Evolutionary conservation across 2,888 invertebrate species (phyloP).

Genomic region (Lymantria dispar): DNA sequence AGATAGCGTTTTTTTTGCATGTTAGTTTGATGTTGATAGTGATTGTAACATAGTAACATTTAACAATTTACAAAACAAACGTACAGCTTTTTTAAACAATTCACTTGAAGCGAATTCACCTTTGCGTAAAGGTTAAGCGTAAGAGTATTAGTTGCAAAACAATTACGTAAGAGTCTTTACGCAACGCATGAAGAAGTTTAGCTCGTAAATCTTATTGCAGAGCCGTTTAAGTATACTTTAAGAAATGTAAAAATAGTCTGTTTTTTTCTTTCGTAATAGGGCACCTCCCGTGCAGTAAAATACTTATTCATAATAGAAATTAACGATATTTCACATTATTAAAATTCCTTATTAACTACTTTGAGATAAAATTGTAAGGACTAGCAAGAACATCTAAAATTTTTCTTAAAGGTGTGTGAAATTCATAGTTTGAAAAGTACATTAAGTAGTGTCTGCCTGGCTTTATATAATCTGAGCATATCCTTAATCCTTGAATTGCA

Average conservation of each 20-base stretch:
- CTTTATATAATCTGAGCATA: too few relatives aligned
- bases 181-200: constrained; percentile 2
- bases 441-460: too few relatives aligned
- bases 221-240: neutral
- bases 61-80: neutral
- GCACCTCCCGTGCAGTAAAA: neutral
- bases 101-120: neutral
- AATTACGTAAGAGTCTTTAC: neutral
- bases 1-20: too few relatives aligned
- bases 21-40: too few relatives aligned
- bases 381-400: too few relatives aligned
- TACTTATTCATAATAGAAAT: too few relatives aligned
- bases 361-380: too few relatives aligned
- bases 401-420: too few relatives aligned
- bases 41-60: neutral
- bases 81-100: neutral
- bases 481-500: too few relatives aligned
- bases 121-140: constrained; percentile 7
- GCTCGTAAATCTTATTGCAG: constrained; percentile 2
- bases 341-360: too few relatives aligned
- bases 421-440: too few relatives aligned
- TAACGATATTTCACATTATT: too few relatives aligned
- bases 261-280: neutral
- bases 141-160: constrained; percentile 6
- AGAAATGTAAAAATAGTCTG: neutral